A percentile compares a stretch with the other conserved stretches of the same genome.
Evolutionary conservation across 2,113 vertebrate species (phyloP).

Genomic region (Microcebus murinus): DNA sequence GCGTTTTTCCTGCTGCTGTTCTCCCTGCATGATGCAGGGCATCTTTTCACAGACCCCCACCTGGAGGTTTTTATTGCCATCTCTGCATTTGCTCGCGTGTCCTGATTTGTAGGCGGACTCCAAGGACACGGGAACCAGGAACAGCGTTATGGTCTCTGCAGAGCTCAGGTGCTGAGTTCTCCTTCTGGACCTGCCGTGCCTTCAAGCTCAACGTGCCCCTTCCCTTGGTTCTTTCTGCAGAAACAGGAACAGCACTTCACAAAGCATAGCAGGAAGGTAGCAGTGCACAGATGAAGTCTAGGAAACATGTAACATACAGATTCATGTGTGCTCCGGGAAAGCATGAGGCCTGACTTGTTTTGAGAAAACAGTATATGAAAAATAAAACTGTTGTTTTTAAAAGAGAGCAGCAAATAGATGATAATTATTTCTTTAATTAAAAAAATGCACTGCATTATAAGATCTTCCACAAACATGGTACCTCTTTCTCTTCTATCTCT

Average conservation of each 20-base stretch:
- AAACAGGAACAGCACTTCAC: background rate
- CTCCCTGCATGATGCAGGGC: background rate
- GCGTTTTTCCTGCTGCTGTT: background rate
- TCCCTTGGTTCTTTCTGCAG: background rate
- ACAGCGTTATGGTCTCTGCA: background rate
- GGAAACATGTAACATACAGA: no score
- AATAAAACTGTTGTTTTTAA: background rate
- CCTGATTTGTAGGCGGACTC: background rate
- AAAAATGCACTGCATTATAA: background rate
- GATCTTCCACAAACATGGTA: background rate
- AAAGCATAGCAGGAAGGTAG: background rate
- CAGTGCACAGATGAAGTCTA: background rate
- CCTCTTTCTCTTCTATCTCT: background rate
- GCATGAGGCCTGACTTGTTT: background rate
- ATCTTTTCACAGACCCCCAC: background rate
- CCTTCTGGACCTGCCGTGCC: background rate
- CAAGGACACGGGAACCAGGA: background rate
- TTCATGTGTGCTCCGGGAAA: background rate
- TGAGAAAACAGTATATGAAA: background rate
- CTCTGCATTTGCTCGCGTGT: background rate
- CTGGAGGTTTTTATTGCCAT: accelerated
- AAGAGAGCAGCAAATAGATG: background rate
- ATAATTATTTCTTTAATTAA: background rate
- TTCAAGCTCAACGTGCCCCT: background rate
- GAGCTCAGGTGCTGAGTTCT: background rate